phyloP scores from a whole-genome alignment of 2,797 vertebrate species.

The Echeneis naucrates region DNA sequence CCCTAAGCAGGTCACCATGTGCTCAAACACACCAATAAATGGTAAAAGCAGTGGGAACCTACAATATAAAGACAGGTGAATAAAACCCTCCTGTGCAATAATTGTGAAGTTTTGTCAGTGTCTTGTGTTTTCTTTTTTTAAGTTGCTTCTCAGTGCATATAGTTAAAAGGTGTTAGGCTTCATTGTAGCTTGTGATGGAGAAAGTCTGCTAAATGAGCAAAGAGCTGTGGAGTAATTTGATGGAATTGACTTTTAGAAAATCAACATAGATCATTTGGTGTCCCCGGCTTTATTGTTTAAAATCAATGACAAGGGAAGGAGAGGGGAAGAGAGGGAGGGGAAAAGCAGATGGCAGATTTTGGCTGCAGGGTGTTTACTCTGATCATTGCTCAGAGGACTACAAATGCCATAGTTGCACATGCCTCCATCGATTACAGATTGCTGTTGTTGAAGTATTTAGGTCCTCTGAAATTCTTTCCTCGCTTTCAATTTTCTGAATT shows the following conservation, averaged over 20 bases:
- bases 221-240: conserved; percentile 27
- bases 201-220: conserved; percentile 24
- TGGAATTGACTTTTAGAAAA: conserved; percentile 32
- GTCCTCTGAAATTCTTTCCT: conserved; percentile 15
- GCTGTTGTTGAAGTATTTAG: conserved; percentile 10
- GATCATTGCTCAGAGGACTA: conserved; percentile 40
- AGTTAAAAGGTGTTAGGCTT: conserved; percentile 7
- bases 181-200: not conserved
- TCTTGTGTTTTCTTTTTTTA: not conserved
- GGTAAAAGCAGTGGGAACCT: not conserved
- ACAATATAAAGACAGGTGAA: no score
- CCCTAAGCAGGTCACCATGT: not conserved
- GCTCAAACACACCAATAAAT: not conserved
- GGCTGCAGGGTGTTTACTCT: conserved; percentile 24
- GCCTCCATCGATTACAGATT: conserved; percentile 35
- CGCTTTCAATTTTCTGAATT: conserved; percentile 6
- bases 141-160: not conserved
- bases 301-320: conserved; percentile 52
- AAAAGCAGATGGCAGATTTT: conserved; percentile 40
- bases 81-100: conserved; percentile 3
- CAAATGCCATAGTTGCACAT: conserved; percentile 14
- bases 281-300: conserved; percentile 36
- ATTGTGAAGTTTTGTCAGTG: not conserved
- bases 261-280: conserved; percentile 31
- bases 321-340: conserved; percentile 6